Base-by-base conservation (phyloP, 2,113 vertebrate species). In the Alligator sinensis region DNA sequence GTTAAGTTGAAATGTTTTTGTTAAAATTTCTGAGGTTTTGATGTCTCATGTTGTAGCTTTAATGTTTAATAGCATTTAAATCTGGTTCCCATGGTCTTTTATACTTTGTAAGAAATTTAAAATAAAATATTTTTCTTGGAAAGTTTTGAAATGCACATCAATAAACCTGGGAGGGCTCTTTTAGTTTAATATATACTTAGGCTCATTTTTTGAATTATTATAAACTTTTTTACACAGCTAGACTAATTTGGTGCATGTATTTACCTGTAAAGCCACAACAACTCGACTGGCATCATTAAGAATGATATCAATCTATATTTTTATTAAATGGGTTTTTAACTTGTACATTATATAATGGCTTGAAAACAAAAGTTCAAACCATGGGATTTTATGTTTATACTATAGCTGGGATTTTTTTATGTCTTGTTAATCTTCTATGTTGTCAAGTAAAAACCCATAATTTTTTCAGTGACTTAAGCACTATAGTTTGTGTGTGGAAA, bases 111-210 rank as follows among this genome's bases (percentile, higher is more conserved):
- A 92, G 94, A 92, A 86, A 34, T 83, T 88, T 95, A 94, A 95
- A 95, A 89, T 24, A 86, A 85, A 92, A 79, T 57, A 88, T 94
- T 95, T 93, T 93, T 93, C 82, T 91, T 96, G 89, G 89, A 96
- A 77, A 94, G 79, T 80, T 90, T 93, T 92, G 90, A 96, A 95
- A 94, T 83, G 64, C 62, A 89, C 94, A 88, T 87, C 88, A 95
- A 88, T 91, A 95, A 93, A 95, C 30, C 80, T 82, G 64, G 89
- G 80, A 92, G 70, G 70, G 17, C 27, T 18, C 58, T 82, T 86
- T 77, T 66, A 64, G 93, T 90, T 87, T 95, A 95, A 89, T 95
- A 85, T 75, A 60, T 84, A 54, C 17, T 91, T 88, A 84, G 74
- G 11, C 88, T 91, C n/a, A 27, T 79, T 97, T 95, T 87, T 91